Conservation (phyloP, 2,888 invertebrate species). For the Ernsta delagoae region DNA sequence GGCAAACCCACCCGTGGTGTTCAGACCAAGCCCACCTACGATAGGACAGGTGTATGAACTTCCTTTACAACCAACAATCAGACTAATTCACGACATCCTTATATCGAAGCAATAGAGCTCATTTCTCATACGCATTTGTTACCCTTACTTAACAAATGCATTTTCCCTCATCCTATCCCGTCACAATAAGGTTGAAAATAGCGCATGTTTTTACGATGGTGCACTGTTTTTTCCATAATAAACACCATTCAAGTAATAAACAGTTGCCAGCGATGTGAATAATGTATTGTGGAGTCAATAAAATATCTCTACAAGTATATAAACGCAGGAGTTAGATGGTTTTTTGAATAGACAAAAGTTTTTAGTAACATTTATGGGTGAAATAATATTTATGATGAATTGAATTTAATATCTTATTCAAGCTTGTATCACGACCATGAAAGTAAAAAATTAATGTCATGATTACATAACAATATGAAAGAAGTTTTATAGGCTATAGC, state of each 20-base stretch:
- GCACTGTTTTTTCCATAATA: constrained; percentile 30
- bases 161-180: constrained; percentile 12
- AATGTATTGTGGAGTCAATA: constrained; percentile 34
- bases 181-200: constrained; percentile 28
- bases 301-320: constrained; percentile 31
- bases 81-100: constrained; percentile 18
- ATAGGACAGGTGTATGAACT: constrained; percentile 39
- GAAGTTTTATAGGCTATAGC: background rate
- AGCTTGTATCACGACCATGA: constrained; percentile 5
- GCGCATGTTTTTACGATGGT: constrained; percentile 1
- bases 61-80: constrained; percentile 23
- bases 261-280: constrained; percentile 35
- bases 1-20: constrained; percentile 38
- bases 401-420: background rate
- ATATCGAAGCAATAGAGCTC: constrained; percentile 9
- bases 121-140: constrained; percentile 2
- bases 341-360: constrained; percentile 26
- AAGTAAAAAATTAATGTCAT: constrained; percentile 11
- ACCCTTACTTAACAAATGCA: background rate
- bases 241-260: constrained; percentile 34
- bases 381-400: constrained; percentile 19
- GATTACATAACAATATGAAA: constrained; percentile 8
- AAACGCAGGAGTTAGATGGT: constrained; percentile 33
- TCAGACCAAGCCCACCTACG: constrained; percentile 35
- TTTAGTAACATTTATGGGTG: constrained; percentile 28